These are phyloP conservation scores for Argentina silus DNA, from an alignment of 2,797 vertebrate species.

Conservation along the genomic window DNA sequence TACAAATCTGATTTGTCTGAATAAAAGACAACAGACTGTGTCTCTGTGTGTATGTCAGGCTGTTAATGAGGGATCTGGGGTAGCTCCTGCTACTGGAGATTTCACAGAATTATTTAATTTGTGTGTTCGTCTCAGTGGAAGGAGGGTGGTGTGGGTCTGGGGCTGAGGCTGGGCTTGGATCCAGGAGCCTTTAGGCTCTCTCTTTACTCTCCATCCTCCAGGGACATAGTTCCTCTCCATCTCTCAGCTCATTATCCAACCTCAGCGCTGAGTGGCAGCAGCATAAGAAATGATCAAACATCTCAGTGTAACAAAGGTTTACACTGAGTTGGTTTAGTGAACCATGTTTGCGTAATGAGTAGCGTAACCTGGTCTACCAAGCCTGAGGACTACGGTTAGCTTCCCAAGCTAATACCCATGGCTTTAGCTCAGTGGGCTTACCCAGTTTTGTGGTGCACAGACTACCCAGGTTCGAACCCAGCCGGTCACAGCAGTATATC, in stretches of 20 bases:
- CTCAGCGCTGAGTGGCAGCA: not conserved
- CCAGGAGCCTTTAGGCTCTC: not conserved
- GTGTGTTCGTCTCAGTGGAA: slow-evolving; percentile 6
- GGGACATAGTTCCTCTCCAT: not conserved
- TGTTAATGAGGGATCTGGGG: slow-evolving; percentile 9
- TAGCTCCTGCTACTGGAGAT: not conserved
- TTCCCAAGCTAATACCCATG: too few relatives aligned
- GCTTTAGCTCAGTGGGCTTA: too few relatives aligned
- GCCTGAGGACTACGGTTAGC: too few relatives aligned
- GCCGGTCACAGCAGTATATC: not conserved
- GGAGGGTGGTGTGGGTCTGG: not conserved
- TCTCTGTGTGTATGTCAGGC: not conserved
- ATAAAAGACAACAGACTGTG: not conserved
- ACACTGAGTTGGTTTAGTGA: too few relatives aligned
- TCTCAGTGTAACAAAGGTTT: too few relatives aligned
- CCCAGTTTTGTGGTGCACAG: too few relatives aligned
- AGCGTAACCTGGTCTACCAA: too few relatives aligned
- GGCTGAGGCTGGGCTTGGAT: not conserved
- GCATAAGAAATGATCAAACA: not conserved
- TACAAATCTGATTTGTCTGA: not conserved
- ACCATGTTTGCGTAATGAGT: too few relatives aligned
- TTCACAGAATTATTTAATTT: not conserved
- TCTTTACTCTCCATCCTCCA: not conserved
- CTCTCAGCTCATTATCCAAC: slow-evolving; percentile 8
- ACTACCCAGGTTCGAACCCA: too few relatives aligned